Conservation (phyloP, 2,888 invertebrate genomes). For the Dascillus cervinus region DNA sequence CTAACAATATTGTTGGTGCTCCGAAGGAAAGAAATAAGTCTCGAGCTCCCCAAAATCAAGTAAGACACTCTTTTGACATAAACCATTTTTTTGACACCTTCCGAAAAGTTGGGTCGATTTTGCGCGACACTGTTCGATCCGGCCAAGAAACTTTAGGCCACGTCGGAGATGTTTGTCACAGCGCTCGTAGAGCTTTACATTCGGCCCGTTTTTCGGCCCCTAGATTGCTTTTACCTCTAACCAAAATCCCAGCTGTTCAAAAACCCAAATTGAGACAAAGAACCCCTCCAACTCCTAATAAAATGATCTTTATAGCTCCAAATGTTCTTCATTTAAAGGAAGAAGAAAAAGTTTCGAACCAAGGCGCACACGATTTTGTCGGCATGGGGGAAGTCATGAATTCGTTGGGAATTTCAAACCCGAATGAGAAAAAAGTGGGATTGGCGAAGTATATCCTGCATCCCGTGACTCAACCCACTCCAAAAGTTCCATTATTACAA, state of each 20-base stretch:
- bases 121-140: constrained; percentile 34
- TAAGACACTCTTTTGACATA: background rate
- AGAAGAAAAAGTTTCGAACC: constrained; percentile 2
- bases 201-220: constrained; percentile 27
- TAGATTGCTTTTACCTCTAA: constrained; percentile 26
- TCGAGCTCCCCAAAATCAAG: background rate
- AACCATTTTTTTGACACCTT: constrained; percentile 11
- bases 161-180: constrained; percentile 31
- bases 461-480: no score
- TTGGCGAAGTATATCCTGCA: no score
- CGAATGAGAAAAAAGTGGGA: constrained; percentile 22
- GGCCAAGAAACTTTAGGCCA: constrained; percentile 34
- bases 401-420: constrained; percentile 34
- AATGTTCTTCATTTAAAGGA: constrained; percentile 13
- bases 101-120: constrained; percentile 28
- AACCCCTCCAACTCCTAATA: constrained; percentile 4
- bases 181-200: constrained; percentile 29
- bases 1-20: no score
- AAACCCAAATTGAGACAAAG: background rate
- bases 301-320: constrained; percentile 18
- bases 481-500: no score
- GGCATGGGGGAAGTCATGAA: constrained; percentile 33
- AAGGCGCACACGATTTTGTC: constrained; percentile 23
- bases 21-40: no score
- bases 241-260: constrained; percentile 20